Conservation (phyloP, 2,888 invertebrate genomes). For the Nesidiocoris tenuis region DNA sequence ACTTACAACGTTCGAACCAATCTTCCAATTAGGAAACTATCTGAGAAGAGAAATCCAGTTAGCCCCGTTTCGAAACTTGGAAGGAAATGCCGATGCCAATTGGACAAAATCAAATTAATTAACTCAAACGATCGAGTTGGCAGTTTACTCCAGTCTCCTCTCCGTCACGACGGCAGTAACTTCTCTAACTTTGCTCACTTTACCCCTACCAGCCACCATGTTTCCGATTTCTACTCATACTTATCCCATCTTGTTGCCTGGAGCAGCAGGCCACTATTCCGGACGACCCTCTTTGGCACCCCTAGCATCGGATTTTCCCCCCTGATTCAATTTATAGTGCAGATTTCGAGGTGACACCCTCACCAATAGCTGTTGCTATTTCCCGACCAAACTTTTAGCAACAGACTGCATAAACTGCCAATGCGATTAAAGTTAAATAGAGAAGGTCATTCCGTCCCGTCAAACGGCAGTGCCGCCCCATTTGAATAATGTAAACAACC, state of each 20-base stretch:
- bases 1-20: not conserved
- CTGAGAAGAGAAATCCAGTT: constrained; percentile 41
- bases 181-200: constrained; percentile 38
- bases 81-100: constrained; percentile 40
- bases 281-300: not conserved
- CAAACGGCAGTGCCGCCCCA: not conserved
- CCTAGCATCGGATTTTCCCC: not conserved
- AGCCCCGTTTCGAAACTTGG: constrained; percentile 28
- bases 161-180: constrained; percentile 30
- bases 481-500: not conserved
- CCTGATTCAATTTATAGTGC: not conserved
- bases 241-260: not conserved
- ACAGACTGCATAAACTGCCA: not conserved
- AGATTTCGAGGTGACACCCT: not conserved
- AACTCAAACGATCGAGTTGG: constrained; percentile 43
- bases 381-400: not conserved
- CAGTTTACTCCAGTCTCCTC: constrained; percentile 39
- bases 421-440: not conserved
- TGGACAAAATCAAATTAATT: constrained; percentile 41
- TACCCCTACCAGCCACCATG: constrained; percentile 21
- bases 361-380: not conserved
- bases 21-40: constrained; percentile 42
- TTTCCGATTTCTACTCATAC: not conserved
- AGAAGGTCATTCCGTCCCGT: not conserved
- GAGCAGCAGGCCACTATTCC: not conserved